These are phyloP conservation scores for Alloplasta piceator DNA, from an alignment of 2,888 invertebrate genomes.

Conservation along the genomic window DNA sequence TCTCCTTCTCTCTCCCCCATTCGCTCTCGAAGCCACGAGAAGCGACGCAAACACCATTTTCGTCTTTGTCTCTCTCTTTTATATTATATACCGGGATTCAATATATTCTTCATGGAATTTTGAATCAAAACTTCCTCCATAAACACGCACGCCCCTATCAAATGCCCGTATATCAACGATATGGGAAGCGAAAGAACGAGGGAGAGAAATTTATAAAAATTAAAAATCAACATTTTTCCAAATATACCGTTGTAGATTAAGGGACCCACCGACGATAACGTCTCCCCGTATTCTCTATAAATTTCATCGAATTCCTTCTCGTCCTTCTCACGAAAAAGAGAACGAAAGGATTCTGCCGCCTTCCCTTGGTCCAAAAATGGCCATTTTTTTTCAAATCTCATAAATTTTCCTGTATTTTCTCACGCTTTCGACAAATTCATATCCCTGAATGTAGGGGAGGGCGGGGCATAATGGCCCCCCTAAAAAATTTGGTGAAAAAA, in stretches of 20 bases:
- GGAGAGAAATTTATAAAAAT: slow-evolving; percentile 1
- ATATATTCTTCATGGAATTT: slow-evolving; percentile 46
- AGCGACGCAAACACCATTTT: neutral
- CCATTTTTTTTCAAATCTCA: slow-evolving; percentile 8
- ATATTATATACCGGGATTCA: slow-evolving; percentile 15
- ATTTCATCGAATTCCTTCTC: slow-evolving; percentile 17
- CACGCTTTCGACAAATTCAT: slow-evolving; percentile 17
- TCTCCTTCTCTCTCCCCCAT: too few species aligned
- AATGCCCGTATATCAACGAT: slow-evolving; percentile 41
- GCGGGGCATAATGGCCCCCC: too few species aligned
- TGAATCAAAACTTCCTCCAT: slow-evolving; percentile 33
- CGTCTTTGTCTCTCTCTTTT: neutral
- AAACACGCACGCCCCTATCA: slow-evolving; percentile 13
- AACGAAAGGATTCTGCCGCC: slow-evolving; percentile 24
- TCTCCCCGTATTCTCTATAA: slow-evolving; percentile 29
- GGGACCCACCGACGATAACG: slow-evolving; percentile 20
- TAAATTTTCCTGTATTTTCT: slow-evolving; percentile 21
- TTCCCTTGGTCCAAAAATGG: slow-evolving; percentile 7
- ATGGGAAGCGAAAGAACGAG: neutral
- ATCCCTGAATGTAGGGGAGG: neutral
- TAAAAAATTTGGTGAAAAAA: too few species aligned
- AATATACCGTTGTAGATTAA: slow-evolving; percentile 42
- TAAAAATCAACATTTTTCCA: slow-evolving; percentile 17
- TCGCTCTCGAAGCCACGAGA: neutral
- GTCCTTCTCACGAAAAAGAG: neutral